Evolutionary conservation across 2,113 vertebrate species (phyloP), one percentile per base, ranked within the genome.

Genomic region (Platycercus adscitus): DNA sequence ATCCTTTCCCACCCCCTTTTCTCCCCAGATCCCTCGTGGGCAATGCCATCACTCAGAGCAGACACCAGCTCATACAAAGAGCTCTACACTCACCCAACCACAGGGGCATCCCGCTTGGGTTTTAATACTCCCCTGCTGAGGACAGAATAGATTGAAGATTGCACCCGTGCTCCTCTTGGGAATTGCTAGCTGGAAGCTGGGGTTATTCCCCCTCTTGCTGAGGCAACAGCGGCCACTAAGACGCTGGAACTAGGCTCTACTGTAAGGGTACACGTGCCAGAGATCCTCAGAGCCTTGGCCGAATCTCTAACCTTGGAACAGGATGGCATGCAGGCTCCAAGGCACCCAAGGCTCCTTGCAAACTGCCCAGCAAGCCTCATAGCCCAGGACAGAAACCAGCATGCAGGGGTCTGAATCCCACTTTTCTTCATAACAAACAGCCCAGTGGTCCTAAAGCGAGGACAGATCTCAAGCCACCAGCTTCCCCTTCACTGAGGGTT

Each of bases 31-130:
- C 72, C 79, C 88, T 84, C 9, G 2, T 3, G 77, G 88, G 73
- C 75, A 52, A 39, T 17, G 44, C 47, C 90, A 52, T 17, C 17
- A 10, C 92, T 91, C 47, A 18, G 82, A 93, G 92, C 71, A 76
- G 90, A 84, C 92, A 79, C 4, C 88, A 82, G 88, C 92, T 96
- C 83, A 21, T n/a, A 24, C 71, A 8, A 2, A 63, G 91, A 92
- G 91, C 94, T 97, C 96, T 94, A 72, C 95, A 97, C 90, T 96
- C 93, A 96, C 95, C 96, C 95, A 97, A 92, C 95, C 93, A 84
- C 93, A 81, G 80, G 91, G 93, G 69, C 85, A 81, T 96, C 93
- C 86, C 33, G 91, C 92, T 92, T 41, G 93, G 81, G 77, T 89
- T 95, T 95, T 95, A 97, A 96, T 88, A 96, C 82, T 93, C 82